These are phyloP conservation scores for Varroa destructor DNA, from an alignment of 1,140 invertebrate species.

Conservation along the genomic window DNA sequence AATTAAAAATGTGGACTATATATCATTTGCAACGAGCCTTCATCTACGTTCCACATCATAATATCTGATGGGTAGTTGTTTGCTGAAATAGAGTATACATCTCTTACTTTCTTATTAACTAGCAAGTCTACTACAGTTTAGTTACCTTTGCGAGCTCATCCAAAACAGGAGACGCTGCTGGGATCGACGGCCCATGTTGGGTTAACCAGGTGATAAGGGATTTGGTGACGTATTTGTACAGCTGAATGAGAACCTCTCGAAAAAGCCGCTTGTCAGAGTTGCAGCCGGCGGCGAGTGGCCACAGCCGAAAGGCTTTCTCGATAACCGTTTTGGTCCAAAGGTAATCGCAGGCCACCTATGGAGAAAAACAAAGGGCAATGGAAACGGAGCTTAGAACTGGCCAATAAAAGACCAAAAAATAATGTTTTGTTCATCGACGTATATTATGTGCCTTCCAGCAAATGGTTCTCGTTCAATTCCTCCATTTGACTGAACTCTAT, in stretches of 20 bases:
- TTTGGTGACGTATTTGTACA: conserved; percentile 17
- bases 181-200: conserved; percentile 2
- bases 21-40: too few species aligned
- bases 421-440: too few species aligned
- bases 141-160: conserved; percentile 8
- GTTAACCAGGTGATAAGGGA: conserved; percentile 24
- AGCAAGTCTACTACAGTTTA: background rate
- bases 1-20: too few species aligned
- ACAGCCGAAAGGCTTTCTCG: conserved; percentile 21
- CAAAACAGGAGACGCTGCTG: conserved; percentile 4
- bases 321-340: conserved; percentile 19
- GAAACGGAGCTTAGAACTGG: background rate
- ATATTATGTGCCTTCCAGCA: too few species aligned
- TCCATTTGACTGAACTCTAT: too few species aligned
- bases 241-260: conserved; percentile 23
- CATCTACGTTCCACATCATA: too few species aligned
- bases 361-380: background rate
- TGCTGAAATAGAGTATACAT: too few species aligned
- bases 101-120: too few species aligned
- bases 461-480: too few species aligned
- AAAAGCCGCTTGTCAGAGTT: conserved; percentile 12
- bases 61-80: too few species aligned
- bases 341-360: conserved; percentile 18
- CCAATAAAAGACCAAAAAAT: too few species aligned
- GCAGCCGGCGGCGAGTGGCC: conserved; percentile 9